Evolutionary conservation across 64 coral and sea anemone species (phyloP).

Genomic region (Acropora tenuis): DNA sequence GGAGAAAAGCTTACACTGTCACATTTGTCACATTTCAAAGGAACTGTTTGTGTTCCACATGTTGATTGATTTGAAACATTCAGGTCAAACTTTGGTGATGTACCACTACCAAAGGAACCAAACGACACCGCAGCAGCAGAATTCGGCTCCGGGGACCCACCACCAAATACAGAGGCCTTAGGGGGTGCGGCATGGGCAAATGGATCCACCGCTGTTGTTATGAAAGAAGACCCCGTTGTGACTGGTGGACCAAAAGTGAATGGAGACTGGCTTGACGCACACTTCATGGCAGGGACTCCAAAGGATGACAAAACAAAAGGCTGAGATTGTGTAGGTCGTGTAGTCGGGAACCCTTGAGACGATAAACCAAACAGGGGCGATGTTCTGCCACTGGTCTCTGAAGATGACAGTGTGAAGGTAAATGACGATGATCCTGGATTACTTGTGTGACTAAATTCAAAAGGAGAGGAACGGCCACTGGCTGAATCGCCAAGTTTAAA

Average conservation of each 20-base stretch:
- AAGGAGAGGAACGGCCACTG: background rate
- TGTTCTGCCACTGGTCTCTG: background rate
- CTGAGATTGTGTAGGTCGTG: background rate
- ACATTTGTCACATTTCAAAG: background rate
- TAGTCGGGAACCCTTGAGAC: no score
- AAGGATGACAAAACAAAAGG: constrained; percentile 34
- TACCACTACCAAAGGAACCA: constrained; percentile 19
- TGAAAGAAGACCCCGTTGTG: background rate
- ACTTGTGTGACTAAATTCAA: background rate
- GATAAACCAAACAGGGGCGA: background rate
- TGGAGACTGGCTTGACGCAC: background rate
- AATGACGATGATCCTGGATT: background rate
- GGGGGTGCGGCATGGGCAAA: background rate
- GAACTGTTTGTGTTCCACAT: background rate
- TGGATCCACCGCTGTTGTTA: background rate
- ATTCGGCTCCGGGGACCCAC: background rate
- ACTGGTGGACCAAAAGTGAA: background rate
- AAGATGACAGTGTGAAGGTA: background rate
- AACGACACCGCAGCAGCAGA: background rate
- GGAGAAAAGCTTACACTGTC: background rate
- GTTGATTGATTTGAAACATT: constrained; percentile 2
- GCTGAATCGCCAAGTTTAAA: background rate
- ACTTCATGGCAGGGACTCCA: constrained; percentile 21
- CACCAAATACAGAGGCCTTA: constrained; percentile 12
- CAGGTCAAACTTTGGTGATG: constrained; percentile 6